Conservation (phyloP, 2,797 vertebrate genomes). For the Coilia nasus region DNA sequence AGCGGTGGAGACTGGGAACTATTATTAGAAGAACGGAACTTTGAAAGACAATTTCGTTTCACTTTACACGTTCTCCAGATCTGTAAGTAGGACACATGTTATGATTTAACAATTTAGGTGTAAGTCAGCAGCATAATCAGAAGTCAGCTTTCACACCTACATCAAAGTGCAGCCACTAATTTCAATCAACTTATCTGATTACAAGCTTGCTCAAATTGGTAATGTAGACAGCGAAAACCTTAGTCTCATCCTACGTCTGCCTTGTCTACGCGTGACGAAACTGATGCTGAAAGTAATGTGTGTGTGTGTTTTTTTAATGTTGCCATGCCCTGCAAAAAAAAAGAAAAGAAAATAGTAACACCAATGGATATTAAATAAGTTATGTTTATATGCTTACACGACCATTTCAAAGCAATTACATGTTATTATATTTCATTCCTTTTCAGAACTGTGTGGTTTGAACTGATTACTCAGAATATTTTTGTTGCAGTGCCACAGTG, state of each 20-base stretch:
- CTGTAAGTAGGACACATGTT: neutral
- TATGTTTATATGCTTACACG: neutral
- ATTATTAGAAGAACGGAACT: slow-evolving; percentile 21
- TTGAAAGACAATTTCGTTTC: slow-evolving; percentile 6
- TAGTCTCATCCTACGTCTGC: neutral
- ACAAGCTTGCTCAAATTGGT: slow-evolving; percentile 4
- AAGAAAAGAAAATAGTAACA: neutral
- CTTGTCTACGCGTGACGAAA: neutral
- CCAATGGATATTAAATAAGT: neutral
- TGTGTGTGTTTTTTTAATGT: neutral
- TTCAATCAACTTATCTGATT: neutral
- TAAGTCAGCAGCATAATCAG: neutral
- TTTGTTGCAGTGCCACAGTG: neutral
- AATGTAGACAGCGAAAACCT: neutral
- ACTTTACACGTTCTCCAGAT: neutral
- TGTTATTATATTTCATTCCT: neutral
- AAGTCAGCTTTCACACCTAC: neutral
- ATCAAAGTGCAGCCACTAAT: neutral
- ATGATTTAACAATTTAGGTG: neutral
- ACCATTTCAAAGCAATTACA: neutral
- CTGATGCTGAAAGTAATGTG: neutral
- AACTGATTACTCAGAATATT: neutral
- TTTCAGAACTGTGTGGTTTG: neutral
- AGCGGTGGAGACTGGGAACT: neutral
- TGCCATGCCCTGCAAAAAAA: neutral